phyloP scores from a whole-genome alignment of 2,113 vertebrate genomes.

The Camelus bactrianus region DNA sequence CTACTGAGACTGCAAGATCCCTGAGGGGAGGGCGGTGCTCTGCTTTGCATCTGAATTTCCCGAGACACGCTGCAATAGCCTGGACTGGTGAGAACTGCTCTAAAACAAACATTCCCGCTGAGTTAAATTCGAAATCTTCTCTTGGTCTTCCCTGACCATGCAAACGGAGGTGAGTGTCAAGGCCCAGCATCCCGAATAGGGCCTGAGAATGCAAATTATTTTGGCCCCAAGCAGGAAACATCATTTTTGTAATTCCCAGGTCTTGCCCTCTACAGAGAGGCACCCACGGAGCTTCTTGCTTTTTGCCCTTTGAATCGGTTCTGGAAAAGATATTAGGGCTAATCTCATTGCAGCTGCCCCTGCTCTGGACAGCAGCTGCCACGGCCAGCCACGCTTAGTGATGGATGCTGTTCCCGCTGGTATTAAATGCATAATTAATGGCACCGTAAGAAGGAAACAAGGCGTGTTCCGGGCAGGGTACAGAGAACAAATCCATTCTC shows the following conservation, averaged over 20 bases:
- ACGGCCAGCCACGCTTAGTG: neutral
- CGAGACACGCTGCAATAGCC: neutral
- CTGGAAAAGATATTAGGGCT: neutral
- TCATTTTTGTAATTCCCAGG: neutral
- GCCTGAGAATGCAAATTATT: neutral
- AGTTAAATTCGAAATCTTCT: neutral
- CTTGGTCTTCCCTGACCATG: neutral
- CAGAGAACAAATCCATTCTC: conserved; percentile 68
- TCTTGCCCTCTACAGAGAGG: neutral
- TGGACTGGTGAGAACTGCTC: neutral
- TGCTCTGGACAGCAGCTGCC: conserved; percentile 51
- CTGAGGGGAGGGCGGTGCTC: neutral
- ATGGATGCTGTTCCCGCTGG: conserved; percentile 67
- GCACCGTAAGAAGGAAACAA: conserved; percentile 34
- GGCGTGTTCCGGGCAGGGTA: conserved; percentile 60
- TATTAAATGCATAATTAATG: conserved; percentile 78
- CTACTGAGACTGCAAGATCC: neutral
- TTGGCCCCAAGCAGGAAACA: conserved; percentile 22
- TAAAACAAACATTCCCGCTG: neutral
- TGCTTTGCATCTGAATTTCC: neutral
- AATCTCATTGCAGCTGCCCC: conserved; percentile 13
- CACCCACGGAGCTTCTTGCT: conserved; percentile 6
- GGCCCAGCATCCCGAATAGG: neutral
- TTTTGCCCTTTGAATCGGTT: conserved; percentile 52
- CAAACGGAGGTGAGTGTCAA: neutral